Conservation (phyloP, 2,888 invertebrate species). For the Tachina lurida region DNA sequence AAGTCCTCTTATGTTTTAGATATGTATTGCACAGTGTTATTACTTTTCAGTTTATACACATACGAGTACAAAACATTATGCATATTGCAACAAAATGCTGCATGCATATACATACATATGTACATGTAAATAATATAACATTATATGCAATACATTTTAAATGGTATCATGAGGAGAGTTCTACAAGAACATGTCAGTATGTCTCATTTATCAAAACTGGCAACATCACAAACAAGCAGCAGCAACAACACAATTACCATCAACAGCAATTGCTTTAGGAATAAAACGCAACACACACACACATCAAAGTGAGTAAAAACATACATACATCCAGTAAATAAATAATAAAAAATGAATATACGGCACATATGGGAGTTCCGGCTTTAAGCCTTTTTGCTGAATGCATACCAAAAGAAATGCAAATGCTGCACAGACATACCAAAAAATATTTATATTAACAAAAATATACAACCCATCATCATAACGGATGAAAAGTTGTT, state of each 20-base stretch:
- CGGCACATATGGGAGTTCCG: conserved; percentile 64
- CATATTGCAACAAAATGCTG: conserved; percentile 11
- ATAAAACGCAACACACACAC: conserved; percentile 7
- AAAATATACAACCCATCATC: conserved; percentile 32
- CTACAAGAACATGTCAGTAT: conserved; percentile 46
- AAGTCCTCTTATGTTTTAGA: conserved; percentile 25
- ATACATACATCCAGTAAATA: not conserved
- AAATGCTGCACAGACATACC: conserved; percentile 60
- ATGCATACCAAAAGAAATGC: conserved; percentile 60
- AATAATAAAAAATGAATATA: conserved; percentile 8
- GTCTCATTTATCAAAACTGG: conserved; percentile 53
- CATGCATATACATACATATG: not conserved
- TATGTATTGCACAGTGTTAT: conserved; percentile 31
- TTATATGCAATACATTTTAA: conserved; percentile 42
- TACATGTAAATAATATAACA: not conserved
- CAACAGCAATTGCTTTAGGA: conserved; percentile 43
- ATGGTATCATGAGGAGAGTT: conserved; percentile 24
- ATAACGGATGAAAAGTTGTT: conserved; percentile 57
- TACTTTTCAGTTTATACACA: conserved; percentile 26
- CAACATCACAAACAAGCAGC: conserved; percentile 47
- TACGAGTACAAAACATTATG: not conserved
- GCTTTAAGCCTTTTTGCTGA: conserved; percentile 61
- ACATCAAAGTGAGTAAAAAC: not conserved
- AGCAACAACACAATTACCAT: conserved; percentile 10
- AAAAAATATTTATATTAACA: conserved; percentile 49